Percentiles rank a stretch among this genome's conserved stretches.
phyloP scores from a whole-genome alignment of 2,888 invertebrate species.

The Drosophila sordidula region DNA sequence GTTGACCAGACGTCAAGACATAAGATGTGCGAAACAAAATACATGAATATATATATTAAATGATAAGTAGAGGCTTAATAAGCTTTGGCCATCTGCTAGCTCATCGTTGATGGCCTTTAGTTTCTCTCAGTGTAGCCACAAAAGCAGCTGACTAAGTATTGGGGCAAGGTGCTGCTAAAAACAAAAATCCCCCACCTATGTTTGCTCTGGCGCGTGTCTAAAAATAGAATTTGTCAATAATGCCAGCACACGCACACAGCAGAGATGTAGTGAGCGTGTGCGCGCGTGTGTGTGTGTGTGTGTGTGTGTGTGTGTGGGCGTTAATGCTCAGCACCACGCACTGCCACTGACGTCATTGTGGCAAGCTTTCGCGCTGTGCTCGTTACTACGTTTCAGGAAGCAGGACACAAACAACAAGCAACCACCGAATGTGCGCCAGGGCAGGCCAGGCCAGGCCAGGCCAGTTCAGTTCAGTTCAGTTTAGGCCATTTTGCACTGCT shows the following conservation, averaged over 20 bases:
- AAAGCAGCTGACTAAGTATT: conserved; percentile 40
- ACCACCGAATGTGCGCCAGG: conserved; percentile 31
- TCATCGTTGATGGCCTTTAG: neutral
- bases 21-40: neutral
- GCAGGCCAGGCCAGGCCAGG: conserved; percentile 3
- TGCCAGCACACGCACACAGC: conserved; percentile 45
- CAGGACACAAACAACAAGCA: conserved; percentile 61
- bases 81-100: too few species aligned
- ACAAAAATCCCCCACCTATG: conserved; percentile 66
- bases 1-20: neutral
- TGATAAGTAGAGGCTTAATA: too few species aligned
- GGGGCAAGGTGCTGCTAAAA: conserved; percentile 57
- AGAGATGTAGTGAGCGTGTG: too few species aligned
- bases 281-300: neutral
- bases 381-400: conserved; percentile 75
- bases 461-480: conserved; percentile 28
- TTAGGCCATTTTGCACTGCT: conserved; percentile 66
- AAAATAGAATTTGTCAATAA: conserved; percentile 77
- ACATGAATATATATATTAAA: too few species aligned
- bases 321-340: conserved; percentile 48
- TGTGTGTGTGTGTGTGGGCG: conserved; percentile 51
- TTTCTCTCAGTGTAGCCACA: conserved; percentile 52
- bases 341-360: conserved; percentile 80
- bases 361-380: conserved; percentile 67
- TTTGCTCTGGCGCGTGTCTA: conserved; percentile 46